Evolutionary conservation across 2,888 invertebrate genomes (phyloP), one percentile per base, ranked within the genome.

Genomic region (Lithodes maja): DNA sequence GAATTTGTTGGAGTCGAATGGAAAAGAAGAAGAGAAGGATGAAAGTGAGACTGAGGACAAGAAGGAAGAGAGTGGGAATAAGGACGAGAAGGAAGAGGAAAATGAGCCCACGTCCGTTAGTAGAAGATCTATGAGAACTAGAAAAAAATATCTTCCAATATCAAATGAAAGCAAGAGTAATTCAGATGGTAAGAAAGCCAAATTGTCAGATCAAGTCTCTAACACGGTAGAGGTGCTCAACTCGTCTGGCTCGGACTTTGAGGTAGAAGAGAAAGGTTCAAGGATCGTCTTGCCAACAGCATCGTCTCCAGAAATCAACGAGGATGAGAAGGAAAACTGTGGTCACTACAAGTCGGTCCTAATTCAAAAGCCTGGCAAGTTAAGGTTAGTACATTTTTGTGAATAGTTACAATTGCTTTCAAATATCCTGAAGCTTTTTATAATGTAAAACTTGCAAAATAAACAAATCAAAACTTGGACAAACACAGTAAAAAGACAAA

Each of bases 301-400:
- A 12, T 81, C 77, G 7, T 81, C 75, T 3, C 49, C 86, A 7
- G 53, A 82, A 17, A 49, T 61, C 2, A 50, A 61, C 77, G 86
- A 82, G 55, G 75, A 75, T 68, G 86, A 86, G 49, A 86, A 86
- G 68, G 86, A 86, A 49, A 86, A 82, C 52, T 69, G 52, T 9
- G 82, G 74, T 3, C 74, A 61, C 3, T 86, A 86, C 52, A 82
- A 81, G 2, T 86, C 86, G 15, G 52, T 74, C 0, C 77, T 82
- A 2, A n/a, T 82, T 55, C 50, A 54, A n/a, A 81, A 74, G 53
- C 77, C 86, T 12, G 82, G 82, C 52, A 86, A 82, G 68, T 77
- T 86, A 3, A 81, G 82, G 86, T 86, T n/a, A 77, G 86, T 77
- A 50, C 2, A 5, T 1, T 74, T 74, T 9, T 69, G 7, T 54